Evolutionary conservation across 2,797 vertebrate species (phyloP).

Genomic region (Hyperoplus immaculatus): DNA sequence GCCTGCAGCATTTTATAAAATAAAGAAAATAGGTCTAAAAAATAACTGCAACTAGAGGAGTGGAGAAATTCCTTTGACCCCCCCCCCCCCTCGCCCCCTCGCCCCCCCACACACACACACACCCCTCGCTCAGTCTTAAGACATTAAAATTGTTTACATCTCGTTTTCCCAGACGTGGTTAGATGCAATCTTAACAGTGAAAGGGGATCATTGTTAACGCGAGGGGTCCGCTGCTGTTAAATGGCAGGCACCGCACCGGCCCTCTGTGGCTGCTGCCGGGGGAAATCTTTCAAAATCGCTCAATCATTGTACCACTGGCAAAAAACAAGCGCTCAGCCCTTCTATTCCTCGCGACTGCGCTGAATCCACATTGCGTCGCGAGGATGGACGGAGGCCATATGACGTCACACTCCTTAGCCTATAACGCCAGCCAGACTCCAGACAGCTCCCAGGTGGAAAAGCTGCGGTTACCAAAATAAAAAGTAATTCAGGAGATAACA

Average conservation of each 20-base stretch:
- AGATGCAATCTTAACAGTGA: constrained; percentile 80
- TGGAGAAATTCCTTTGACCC: constrained; percentile 63
- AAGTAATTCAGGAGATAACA: not conserved
- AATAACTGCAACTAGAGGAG: constrained; percentile 36
- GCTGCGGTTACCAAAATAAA: constrained; percentile 2
- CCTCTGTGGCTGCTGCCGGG: constrained; percentile 26
- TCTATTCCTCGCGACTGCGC: not conserved
- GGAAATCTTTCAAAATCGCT: constrained; percentile 2
- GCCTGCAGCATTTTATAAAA: constrained; percentile 40
- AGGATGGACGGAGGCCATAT: not conserved
- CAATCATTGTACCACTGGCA: constrained; percentile 1
- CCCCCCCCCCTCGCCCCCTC: constrained; percentile 26
- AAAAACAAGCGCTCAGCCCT: not conserved
- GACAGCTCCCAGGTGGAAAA: not conserved
- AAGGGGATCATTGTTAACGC: constrained; percentile 73
- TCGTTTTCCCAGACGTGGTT: constrained; percentile 76
- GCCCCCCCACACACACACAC: too few relatives aligned
- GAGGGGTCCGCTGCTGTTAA: constrained; percentile 22
- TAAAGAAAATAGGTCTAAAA: constrained; percentile 4
- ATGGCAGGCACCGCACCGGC: not conserved
- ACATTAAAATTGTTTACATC: constrained; percentile 79
- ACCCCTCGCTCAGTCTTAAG: constrained; percentile 51
- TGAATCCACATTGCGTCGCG: not conserved
- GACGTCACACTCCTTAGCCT: not conserved
- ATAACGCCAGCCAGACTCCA: not conserved